A percentile compares a stretch with the other conserved stretches of the same genome.
Evolutionary conservation across 2,888 invertebrate species (phyloP).

Genomic region (Pachymerium ferrugineum): DNA sequence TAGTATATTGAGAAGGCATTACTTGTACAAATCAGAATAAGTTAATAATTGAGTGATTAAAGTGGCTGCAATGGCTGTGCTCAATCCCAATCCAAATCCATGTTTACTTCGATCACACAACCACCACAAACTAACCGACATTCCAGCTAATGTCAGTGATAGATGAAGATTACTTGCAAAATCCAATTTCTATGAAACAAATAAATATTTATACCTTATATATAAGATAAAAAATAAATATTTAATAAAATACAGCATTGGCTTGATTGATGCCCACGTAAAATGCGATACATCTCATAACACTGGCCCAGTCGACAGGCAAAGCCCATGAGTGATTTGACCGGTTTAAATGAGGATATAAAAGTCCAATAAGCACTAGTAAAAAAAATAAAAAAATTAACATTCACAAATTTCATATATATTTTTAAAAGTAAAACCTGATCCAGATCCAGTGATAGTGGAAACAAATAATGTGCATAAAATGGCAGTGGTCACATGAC

Average conservation of each 20-base stretch:
- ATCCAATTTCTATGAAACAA: constrained; percentile 46
- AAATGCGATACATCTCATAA: constrained; percentile 50
- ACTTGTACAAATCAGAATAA: constrained; percentile 50
- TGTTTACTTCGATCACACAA: constrained; percentile 49
- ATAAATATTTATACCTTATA: constrained; percentile 31
- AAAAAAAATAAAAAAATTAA: constrained; percentile 36
- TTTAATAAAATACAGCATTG: constrained; percentile 46
- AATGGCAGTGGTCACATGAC: constrained; percentile 35
- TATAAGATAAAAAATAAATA: not conserved
- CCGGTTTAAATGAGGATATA: constrained; percentile 48
- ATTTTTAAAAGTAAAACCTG: not conserved
- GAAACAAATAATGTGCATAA: not conserved
- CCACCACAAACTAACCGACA: constrained; percentile 51
- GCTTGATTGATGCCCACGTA: constrained; percentile 52
- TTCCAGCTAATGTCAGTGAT: constrained; percentile 47
- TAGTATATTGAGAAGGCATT: constrained; percentile 36
- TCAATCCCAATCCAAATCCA: constrained; percentile 49
- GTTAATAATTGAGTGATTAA: constrained; percentile 48
- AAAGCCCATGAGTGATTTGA: constrained; percentile 44
- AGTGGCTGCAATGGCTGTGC: constrained; percentile 48
- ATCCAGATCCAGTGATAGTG: not conserved
- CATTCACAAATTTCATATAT: not conserved
- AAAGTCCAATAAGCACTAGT: constrained; percentile 47
- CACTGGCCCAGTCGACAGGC: constrained; percentile 49
- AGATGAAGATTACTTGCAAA: constrained; percentile 50